Conservation (phyloP, 2,888 invertebrate species). For the Heliconius charithonia region DNA sequence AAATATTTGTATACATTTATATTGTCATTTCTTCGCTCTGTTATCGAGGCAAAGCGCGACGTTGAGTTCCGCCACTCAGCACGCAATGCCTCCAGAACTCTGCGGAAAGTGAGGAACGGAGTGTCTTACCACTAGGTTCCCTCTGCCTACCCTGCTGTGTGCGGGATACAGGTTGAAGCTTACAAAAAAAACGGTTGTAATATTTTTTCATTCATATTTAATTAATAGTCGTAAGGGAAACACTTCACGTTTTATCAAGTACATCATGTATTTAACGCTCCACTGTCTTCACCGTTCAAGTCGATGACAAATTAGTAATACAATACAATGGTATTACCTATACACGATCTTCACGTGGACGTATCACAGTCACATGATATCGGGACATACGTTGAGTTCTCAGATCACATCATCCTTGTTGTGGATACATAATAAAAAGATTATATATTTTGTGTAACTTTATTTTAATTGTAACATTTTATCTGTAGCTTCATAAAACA, state of each 20-base stretch:
- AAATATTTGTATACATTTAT: too few relatives aligned
- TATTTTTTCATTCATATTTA: neutral
- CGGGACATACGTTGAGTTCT: constrained; percentile 5
- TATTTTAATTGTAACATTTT: neutral
- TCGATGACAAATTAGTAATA: constrained; percentile 17
- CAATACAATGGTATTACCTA: constrained; percentile 12
- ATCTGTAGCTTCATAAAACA: neutral
- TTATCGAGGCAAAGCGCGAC: too few relatives aligned
- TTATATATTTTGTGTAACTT: neutral
- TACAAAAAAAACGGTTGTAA: neutral
- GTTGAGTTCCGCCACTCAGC: too few relatives aligned
- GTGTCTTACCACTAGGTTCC: too few relatives aligned
- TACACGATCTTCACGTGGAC: neutral
- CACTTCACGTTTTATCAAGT: neutral
- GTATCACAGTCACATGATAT: constrained; percentile 10
- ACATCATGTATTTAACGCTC: neutral
- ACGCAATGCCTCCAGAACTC: too few relatives aligned
- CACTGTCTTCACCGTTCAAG: neutral
- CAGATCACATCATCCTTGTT: neutral
- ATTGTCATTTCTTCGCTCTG: too few relatives aligned
- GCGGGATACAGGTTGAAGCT: too few relatives aligned
- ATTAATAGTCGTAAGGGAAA: neutral
- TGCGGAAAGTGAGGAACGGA: too few relatives aligned
- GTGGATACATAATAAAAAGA: neutral
- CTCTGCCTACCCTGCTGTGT: too few relatives aligned